Evolutionary conservation across 2,797 vertebrate genomes (phyloP).

Genomic region (Micropoecilia bifurca): DNA sequence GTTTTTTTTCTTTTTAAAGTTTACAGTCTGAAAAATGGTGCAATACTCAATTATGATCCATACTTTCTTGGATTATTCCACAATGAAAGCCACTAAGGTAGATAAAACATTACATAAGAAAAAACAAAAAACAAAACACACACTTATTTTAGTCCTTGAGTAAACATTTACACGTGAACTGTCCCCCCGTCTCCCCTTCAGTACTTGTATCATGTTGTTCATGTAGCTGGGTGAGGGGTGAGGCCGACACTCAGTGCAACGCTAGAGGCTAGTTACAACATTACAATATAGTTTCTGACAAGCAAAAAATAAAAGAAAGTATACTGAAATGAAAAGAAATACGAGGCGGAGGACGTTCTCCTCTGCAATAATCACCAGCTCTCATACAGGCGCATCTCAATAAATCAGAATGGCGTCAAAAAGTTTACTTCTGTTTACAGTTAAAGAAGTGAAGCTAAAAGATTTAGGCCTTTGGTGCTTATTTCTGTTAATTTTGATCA

Average conservation of each 20-base stretch:
- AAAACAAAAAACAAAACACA: slow-evolving; percentile 51
- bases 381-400: slow-evolving; percentile 31
- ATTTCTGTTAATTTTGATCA: not conserved
- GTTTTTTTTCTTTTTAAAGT: slow-evolving; percentile 76
- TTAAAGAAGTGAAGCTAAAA: not conserved
- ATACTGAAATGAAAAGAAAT: slow-evolving; percentile 74
- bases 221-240: slow-evolving; percentile 89
- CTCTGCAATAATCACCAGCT: slow-evolving; percentile 72
- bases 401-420: slow-evolving; percentile 1
- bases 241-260: slow-evolving; percentile 97
- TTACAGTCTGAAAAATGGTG: slow-evolving; percentile 89
- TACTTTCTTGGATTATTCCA: slow-evolving; percentile 92
- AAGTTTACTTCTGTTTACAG: too few relatives aligned
- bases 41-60: slow-evolving; percentile 93
- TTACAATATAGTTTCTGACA: slow-evolving; percentile 85
- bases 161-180: slow-evolving; percentile 99
- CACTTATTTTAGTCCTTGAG: slow-evolving; percentile 97
- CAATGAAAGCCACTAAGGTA: slow-evolving; percentile 98
- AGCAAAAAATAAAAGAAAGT: slow-evolving; percentile 78
- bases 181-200: slow-evolving; percentile 86
- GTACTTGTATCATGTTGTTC: slow-evolving; percentile 81
- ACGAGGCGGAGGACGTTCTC: slow-evolving; percentile 69
- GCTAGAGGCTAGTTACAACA: slow-evolving; percentile 93
- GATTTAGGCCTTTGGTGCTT: not conserved
- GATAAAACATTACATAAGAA: slow-evolving; percentile 90